These are phyloP conservation scores for Puntigrus tetrazona DNA, from an alignment of 2,113 vertebrate genomes.

Conservation along the genomic window DNA sequence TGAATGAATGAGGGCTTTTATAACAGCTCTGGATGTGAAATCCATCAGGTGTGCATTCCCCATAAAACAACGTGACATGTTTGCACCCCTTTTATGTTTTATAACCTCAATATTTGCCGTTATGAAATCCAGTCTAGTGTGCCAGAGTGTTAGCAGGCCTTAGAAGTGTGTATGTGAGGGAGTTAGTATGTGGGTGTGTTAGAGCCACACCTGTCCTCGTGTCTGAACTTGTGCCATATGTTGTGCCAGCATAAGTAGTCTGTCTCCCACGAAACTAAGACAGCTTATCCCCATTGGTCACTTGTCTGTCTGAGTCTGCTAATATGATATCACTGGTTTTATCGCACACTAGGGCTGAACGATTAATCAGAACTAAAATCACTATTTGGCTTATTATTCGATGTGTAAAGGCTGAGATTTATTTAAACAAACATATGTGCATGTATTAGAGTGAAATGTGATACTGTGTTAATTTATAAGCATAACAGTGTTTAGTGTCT, in stretches of 20 bases:
- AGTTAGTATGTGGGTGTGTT: constrained; percentile 31
- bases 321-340: not conserved
- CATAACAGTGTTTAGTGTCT: not conserved
- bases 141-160: not conserved
- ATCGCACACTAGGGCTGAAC: not conserved
- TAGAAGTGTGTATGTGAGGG: constrained; percentile 6
- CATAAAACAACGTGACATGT: not conserved
- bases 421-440: not conserved
- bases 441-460: not conserved
- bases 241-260: constrained; percentile 43
- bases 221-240: constrained; percentile 69
- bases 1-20: constrained; percentile 5
- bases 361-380: not conserved
- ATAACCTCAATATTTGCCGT: not conserved
- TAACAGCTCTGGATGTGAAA: not conserved
- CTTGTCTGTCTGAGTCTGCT: constrained; percentile 5
- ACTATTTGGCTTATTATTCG: not conserved
- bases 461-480: not conserved
- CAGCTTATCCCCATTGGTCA: constrained; percentile 40
- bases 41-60: not conserved
- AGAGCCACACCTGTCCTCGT: constrained; percentile 65
- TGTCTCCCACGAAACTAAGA: constrained; percentile 35
- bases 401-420: not conserved
- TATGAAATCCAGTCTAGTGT: not conserved
- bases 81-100: not conserved